These are phyloP conservation scores for Camponotus pennsylvanicus DNA, from an alignment of 1,140 invertebrate genomes.

Conservation along the genomic window DNA sequence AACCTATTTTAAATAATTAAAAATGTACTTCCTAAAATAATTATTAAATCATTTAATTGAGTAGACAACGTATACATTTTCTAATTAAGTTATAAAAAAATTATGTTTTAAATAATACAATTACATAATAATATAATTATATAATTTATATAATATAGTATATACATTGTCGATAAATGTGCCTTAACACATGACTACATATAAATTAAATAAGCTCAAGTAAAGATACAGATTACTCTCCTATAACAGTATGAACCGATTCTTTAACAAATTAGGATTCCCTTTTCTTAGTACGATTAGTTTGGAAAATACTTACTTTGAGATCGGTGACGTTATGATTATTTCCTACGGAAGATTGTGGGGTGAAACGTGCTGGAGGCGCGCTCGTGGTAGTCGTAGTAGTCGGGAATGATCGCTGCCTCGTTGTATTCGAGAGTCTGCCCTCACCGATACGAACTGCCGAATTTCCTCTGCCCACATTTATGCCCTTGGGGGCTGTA, in stretches of 20 bases:
- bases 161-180: no score
- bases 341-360: conserved; percentile 62
- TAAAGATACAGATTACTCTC: neutral
- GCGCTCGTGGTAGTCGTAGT: conserved; percentile 76
- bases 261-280: neutral
- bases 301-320: conserved; percentile 67
- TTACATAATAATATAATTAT: no score
- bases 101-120: no score
- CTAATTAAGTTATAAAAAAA: neutral
- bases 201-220: neutral
- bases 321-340: conserved; percentile 73
- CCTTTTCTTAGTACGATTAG: neutral
- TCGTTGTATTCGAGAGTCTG: conserved; percentile 80
- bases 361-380: conserved; percentile 35
- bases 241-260: neutral
- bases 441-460: conserved; percentile 81
- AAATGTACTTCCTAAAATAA: neutral
- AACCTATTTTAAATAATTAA: neutral
- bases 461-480: conserved; percentile 76
- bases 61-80: neutral
- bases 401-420: conserved; percentile 76
- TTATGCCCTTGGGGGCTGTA: conserved; percentile 63
- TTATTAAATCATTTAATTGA: neutral
- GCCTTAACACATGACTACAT: no score
- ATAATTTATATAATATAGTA: no score